Conservation (phyloP, 2,888 invertebrate genomes). For the Trichopria drosophilae region DNA sequence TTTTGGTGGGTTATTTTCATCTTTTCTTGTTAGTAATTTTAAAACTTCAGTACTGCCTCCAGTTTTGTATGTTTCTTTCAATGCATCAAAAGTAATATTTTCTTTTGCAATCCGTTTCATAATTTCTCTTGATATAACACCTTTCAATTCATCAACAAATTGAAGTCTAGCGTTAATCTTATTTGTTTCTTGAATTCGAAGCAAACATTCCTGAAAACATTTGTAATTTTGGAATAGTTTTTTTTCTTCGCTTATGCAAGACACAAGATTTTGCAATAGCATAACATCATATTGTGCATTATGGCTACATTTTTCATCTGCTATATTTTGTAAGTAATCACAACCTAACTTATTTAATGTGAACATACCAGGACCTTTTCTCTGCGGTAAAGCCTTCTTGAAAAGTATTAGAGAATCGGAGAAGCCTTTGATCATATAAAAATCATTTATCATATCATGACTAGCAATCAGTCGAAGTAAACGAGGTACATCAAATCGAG, state of each 20-base stretch:
- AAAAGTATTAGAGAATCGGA: slow-evolving; percentile 17
- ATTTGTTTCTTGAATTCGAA: neutral
- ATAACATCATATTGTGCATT: slow-evolving; percentile 23
- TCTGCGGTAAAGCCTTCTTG: slow-evolving; percentile 11
- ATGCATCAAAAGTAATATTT: slow-evolving; percentile 6
- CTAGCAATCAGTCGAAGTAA: slow-evolving; percentile 19
- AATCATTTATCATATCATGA: slow-evolving; percentile 14
- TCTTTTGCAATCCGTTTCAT: slow-evolving; percentile 9
- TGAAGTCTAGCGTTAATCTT: slow-evolving; percentile 1
- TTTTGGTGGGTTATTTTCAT: too few relatives aligned
- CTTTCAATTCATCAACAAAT: slow-evolving; percentile 1
- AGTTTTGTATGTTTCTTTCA: slow-evolving; percentile 24
- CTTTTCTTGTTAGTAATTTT: too few relatives aligned
- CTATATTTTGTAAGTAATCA: slow-evolving; percentile 19
- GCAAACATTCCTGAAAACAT: slow-evolving; percentile 8
- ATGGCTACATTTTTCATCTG: slow-evolving; percentile 7
- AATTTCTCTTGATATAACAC: slow-evolving; percentile 11
- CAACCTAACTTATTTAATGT: slow-evolving; percentile 10
- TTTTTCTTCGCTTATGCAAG: neutral
- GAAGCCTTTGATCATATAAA: slow-evolving; percentile 21
- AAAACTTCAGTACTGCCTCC: too few relatives aligned
- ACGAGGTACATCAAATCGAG: slow-evolving; percentile 18
- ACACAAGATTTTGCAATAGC: slow-evolving; percentile 10
- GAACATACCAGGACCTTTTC: slow-evolving; percentile 21
- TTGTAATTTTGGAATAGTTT: slow-evolving; percentile 6